Evolutionary conservation across 53 echinoderm and acorn worm genomes (phyloP).

Genomic region (Actinopyga echinites): DNA sequence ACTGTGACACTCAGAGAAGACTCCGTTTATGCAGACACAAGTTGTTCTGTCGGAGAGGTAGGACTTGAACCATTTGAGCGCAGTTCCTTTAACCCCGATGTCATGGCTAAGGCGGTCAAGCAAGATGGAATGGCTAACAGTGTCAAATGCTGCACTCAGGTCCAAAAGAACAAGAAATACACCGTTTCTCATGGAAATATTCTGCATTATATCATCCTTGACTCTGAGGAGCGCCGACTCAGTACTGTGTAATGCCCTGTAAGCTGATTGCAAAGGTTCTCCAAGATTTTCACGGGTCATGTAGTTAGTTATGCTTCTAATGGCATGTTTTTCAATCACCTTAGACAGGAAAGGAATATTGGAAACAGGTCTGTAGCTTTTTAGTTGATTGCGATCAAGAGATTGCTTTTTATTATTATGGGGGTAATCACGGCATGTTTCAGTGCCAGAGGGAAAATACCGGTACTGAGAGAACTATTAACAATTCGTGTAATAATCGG

Average conservation of each 20-base stretch:
- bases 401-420: constrained; percentile 56
- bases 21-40: too few species aligned
- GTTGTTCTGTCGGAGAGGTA: background rate
- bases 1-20: too few species aligned
- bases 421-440: constrained; percentile 53
- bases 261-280: too few species aligned
- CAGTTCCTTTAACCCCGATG: background rate
- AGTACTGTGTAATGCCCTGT: too few species aligned
- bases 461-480: constrained; percentile 36
- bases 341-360: too few species aligned
- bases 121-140: constrained; percentile 21
- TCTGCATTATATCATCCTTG: too few species aligned
- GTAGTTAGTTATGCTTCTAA: too few species aligned
- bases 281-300: too few species aligned
- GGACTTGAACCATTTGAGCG: background rate
- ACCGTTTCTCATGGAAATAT: too few species aligned
- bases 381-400: constrained; percentile 37
- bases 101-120: background rate
- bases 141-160: constrained; percentile 1
- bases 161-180: background rate
- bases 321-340: too few species aligned
- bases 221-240: too few species aligned
- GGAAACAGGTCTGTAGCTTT: background rate
- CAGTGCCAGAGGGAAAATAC: constrained; percentile 37
- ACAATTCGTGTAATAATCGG: constrained; percentile 47